Base-by-base conservation (phyloP, 2,797 vertebrate species). In the Sebastes elongatus region DNA sequence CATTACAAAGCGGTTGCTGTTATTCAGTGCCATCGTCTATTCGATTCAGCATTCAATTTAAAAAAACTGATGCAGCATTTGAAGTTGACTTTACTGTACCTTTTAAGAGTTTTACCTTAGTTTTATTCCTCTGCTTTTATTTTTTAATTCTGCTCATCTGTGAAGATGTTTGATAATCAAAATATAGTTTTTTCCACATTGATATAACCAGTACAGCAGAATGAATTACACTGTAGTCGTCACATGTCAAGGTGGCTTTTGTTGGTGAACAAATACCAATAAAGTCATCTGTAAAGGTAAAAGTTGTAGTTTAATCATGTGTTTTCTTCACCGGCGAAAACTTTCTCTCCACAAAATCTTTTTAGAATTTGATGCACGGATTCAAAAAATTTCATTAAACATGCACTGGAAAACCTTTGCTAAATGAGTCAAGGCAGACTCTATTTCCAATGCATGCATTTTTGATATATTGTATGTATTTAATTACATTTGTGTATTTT, bases 401-500 rank as follows among this genome's bases (percentile, higher is more conserved):
- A 80, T 90, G 83, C 88, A 89, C 88, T 94, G 89, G 88, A 88
- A 82, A 83, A 77, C 20, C 38, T 82, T 89, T 72, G 27, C 82
- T 71, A 78, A 82, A 81, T 7, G 22, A 76, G 57, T 76, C 28
- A 22, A 76, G 85, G 30, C 63, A 69, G 60, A 78, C 60, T 70
- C 65, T 60, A 72, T 83, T 78, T 88, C 77, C 74, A 76, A 67
- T 83, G 80, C 81, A 88, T 79, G 61, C 76, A 71, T 91, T 88
- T 88, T 92, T 86, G 20, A 90, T 84, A 88, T 88, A 69, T 69
- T 90, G 76, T 88, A 65, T 91, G 71, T 92, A 86, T 91, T 92
- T 89, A 81, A 88, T 85, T 71, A 71, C 76, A 81, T 92, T 82
- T 88, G 80, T 92, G 87, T 89, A 73, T 88, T 91, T 93, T 92